These are phyloP conservation scores for Strigamia transsilvanica DNA, from an alignment of 2,888 invertebrate genomes.

Conservation along the genomic window DNA sequence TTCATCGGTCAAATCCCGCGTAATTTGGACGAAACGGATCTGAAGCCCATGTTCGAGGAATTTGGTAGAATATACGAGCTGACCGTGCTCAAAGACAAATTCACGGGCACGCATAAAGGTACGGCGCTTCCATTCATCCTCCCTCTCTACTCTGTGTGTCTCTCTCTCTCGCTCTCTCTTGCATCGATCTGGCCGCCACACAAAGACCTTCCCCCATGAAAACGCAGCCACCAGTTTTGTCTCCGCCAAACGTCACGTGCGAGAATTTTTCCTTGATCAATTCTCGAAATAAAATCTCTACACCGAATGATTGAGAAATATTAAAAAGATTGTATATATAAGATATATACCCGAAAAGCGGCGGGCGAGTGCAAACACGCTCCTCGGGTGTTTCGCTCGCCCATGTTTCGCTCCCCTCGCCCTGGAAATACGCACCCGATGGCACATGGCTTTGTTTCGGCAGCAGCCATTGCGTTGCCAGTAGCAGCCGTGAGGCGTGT, in stretches of 20 bases:
- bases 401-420: conserved; percentile 19
- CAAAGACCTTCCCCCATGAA: conserved; percentile 30
- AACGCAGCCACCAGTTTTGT: background rate
- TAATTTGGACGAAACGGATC: conserved; percentile 85
- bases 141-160: conserved; percentile 39
- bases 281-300: background rate
- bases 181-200: conserved; percentile 33
- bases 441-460: conserved; percentile 2
- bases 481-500: background rate
- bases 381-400: background rate
- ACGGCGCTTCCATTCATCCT: conserved; percentile 57
- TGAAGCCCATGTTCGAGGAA: conserved; percentile 89
- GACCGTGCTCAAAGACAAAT: conserved; percentile 91
- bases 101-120: conserved; percentile 96
- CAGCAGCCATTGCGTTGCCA: conserved; percentile 18
- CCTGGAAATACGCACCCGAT: background rate
- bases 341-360: background rate
- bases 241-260: background rate
- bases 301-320: background rate
- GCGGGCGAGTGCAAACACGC: too few species aligned
- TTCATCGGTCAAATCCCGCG: conserved; percentile 94
- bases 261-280: background rate
- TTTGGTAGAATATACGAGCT: conserved; percentile 94
- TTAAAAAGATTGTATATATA: background rate
- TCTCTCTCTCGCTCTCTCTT: conserved; percentile 50